Evolutionary conservation across 2,113 vertebrate genomes (phyloP).

Genomic region (Semicossyphus pulcher): DNA sequence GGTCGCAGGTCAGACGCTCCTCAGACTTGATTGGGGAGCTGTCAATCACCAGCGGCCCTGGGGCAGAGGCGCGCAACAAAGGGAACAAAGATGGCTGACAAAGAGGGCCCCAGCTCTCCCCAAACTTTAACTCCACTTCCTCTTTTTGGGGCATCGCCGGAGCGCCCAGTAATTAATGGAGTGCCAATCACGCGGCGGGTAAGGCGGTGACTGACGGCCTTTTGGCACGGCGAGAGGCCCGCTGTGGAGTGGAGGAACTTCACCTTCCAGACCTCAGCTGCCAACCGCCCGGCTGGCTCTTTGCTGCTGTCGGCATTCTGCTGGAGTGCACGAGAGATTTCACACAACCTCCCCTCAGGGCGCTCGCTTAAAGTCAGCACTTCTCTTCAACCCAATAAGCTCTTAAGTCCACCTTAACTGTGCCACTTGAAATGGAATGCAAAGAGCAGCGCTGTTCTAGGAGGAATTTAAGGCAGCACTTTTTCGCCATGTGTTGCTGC

Average conservation of each 20-base stretch:
- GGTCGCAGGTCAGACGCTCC: conserved; percentile 81
- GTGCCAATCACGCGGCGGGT: conserved; percentile 78
- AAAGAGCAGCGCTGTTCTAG: conserved; percentile 15
- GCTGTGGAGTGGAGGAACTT: conserved; percentile 52
- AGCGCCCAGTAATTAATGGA: conserved; percentile 70
- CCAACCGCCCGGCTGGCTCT: conserved; percentile 24
- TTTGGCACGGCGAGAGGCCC: conserved; percentile 49
- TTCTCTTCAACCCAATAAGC: conserved; percentile 29
- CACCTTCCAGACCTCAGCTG: conserved; percentile 54
- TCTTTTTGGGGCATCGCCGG: conserved; percentile 57
- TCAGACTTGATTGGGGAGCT: conserved; percentile 81
- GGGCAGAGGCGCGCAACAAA: conserved; percentile 76
- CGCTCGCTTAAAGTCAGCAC: conserved; percentile 43
- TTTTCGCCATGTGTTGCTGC: conserved; percentile 58
- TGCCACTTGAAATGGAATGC: conserved; percentile 41
- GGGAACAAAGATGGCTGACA: conserved; percentile 84
- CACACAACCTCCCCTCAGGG: background rate
- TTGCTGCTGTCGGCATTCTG: conserved; percentile 22
- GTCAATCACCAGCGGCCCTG: conserved; percentile 78
- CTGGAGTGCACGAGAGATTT: conserved; percentile 12
- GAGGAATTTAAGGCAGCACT: conserved; percentile 50
- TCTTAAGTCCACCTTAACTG: conserved; percentile 53
- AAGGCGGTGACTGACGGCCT: conserved; percentile 65
- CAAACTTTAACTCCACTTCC: conserved; percentile 79
- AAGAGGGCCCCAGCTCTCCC: conserved; percentile 65